Evolutionary conservation across 2,888 invertebrate genomes (phyloP), one percentile per base, ranked within the genome.

Genomic region (Leucophenga maculata): DNA sequence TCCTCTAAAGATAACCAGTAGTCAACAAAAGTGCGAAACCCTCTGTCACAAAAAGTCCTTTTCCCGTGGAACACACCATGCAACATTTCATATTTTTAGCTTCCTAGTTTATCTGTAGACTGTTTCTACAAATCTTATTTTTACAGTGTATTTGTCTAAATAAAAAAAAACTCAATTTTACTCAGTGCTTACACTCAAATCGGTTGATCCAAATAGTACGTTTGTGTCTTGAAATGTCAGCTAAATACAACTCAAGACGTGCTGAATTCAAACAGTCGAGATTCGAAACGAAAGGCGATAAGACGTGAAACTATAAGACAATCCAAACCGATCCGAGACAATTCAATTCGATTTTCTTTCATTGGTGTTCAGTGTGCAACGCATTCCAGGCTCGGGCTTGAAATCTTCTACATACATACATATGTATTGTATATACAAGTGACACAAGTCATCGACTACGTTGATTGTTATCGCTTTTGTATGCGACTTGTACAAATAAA

Each of bases 231-330:
- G 11, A 39, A 26, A 11, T 57, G 22, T n/a, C 39, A 60, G 39
- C 39, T 39, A 39, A 39, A 39, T 39, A 39, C 8, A n/a, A 54
- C 60, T 60, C 60, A 60, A 60, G 16, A 60, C 13, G 6, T n/a
- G 46, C 46, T 11, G 4, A 62, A 62, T 20, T 22, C 62, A 46
- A 62, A 46, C 82, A 83, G 80, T 81, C 77, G 70, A 66, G 75
- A 71, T 74, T 79, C 78, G 78, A 78, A 75, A 78, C 77, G 78
- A 71, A 52, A 71, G 50, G 72, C 80, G 80, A 81, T 81, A 81
- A 81, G 82, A 83, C 31, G 50, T 50, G 50, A 50, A 16, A 11
- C 39, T 39, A 39, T 39, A 39, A 39, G 26, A 3, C 26, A 26
- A 26, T 26, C 4, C 26, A 2, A 26, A 39, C 39, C 8, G 39